Percentiles rank a stretch among this genome's conserved stretches.
Conservation (phyloP, 2,888 invertebrate genomes). For the Cataglyphis livida region DNA sequence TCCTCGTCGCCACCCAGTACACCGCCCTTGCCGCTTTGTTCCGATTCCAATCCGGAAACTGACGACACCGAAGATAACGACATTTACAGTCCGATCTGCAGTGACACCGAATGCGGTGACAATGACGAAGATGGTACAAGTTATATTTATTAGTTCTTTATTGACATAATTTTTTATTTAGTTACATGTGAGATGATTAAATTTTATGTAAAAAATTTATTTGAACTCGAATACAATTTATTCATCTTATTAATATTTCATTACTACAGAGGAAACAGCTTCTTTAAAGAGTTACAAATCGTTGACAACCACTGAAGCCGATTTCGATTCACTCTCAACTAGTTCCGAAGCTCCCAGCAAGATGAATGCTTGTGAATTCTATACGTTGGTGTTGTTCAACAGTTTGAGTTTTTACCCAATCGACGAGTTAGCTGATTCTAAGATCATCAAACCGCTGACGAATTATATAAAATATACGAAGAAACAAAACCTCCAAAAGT, state of each 20-base stretch:
- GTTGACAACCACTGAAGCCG: slow-evolving; percentile 64
- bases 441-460: slow-evolving; percentile 78
- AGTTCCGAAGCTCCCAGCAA: slow-evolving; percentile 57
- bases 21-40: slow-evolving; percentile 76
- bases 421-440: slow-evolving; percentile 80
- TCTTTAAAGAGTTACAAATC: slow-evolving; percentile 79
- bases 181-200: not conserved
- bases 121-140: slow-evolving; percentile 74
- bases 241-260: not conserved
- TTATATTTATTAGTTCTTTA: not conserved
- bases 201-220: not conserved
- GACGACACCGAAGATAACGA: slow-evolving; percentile 78
- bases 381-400: slow-evolving; percentile 77
- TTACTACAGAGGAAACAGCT: slow-evolving; percentile 74
- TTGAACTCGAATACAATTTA: not conserved
- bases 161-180: not conserved
- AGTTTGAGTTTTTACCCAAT: slow-evolving; percentile 79
- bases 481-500: slow-evolving; percentile 84
- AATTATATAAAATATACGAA: slow-evolving; percentile 78
- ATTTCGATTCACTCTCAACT: slow-evolving; percentile 63
- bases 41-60: slow-evolving; percentile 67
- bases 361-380: slow-evolving; percentile 65
- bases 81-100: slow-evolving; percentile 89
- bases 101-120: slow-evolving; percentile 86
- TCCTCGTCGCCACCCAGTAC: slow-evolving; percentile 86